Conservation (phyloP, 1,140 invertebrate genomes). For the Bombus consobrinus region DNA sequence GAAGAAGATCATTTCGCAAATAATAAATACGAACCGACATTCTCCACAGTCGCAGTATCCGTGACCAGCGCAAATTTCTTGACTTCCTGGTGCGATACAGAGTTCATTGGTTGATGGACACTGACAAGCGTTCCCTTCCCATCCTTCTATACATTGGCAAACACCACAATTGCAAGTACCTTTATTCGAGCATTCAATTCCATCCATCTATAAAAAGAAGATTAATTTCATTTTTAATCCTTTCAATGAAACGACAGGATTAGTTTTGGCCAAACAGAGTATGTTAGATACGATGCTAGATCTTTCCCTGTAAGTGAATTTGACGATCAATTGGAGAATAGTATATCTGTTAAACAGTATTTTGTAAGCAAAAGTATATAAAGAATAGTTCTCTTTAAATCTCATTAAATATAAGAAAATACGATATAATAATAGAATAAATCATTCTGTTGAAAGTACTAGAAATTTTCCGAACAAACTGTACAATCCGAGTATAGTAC, state of each 20-base stretch:
- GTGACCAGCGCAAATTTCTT: conserved; percentile 67
- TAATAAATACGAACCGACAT: conserved; percentile 61
- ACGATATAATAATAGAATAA: no score
- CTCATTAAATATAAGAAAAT: no score
- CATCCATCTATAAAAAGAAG: conserved; percentile 55
- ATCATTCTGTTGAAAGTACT: no score
- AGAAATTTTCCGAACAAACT: no score
- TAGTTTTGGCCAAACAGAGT: no score
- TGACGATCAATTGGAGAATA: no score
- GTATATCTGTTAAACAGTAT: no score
- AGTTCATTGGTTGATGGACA: conserved; percentile 62
- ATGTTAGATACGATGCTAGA: no score
- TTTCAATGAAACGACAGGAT: no score
- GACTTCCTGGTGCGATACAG: conserved; percentile 70
- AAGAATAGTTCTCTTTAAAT: no score
- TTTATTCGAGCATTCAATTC: conserved; percentile 67
- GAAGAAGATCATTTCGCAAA: not conserved
- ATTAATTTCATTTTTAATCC: not conserved
- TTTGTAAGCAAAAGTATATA: no score
- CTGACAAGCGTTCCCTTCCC: conserved; percentile 68
- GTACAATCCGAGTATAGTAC: no score
- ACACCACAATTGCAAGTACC: conserved; percentile 68
- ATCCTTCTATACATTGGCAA: conserved; percentile 67
- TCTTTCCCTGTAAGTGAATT: not conserved
- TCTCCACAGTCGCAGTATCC: conserved; percentile 74